These are phyloP conservation scores for human (Homo sapiens) DNA, from an alignment of 2,113 vertebrate species.

Conservation along the genomic window GRCh38 chr3:192232001-192232500, in stretches of 20 bases:
- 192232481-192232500: neutral
- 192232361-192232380: neutral
- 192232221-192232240: neutral
- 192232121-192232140: neutral
- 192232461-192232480: neutral
- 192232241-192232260: neutral
- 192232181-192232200: neutral
- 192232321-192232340: neutral
- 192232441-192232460: neutral
- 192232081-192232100: neutral
- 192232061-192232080: neutral
- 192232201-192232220: neutral
- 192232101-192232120: neutral
- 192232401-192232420: neutral
- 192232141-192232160: neutral
- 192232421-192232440: neutral
- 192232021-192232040: conserved; percentile 8
- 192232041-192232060: neutral
- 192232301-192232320: neutral
- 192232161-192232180: neutral
- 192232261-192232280: neutral
- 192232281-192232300: neutral
- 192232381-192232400: neutral
- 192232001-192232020: conserved; percentile 14
- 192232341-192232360: neutral